A percentile compares a stretch with the other conserved stretches of the same genome.
Evolutionary conservation across 2,888 invertebrate species (phyloP).

Genomic region (Ecdyonurus torrentis): DNA sequence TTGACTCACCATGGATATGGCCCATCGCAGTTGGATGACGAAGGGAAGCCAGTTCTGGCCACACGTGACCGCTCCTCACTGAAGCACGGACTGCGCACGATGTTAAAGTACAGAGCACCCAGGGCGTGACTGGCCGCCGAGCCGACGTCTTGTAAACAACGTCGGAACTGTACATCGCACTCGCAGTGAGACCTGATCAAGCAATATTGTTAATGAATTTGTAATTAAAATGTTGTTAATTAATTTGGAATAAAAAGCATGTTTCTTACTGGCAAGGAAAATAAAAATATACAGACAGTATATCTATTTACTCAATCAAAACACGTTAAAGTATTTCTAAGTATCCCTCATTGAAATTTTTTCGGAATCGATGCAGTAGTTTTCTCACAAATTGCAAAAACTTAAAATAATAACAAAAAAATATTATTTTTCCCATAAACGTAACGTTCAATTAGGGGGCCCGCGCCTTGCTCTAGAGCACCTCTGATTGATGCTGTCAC

Average conservation of each 20-base stretch:
- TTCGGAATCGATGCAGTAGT: too few relatives aligned
- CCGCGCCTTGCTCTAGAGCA: too few relatives aligned
- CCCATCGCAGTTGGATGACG: neutral
- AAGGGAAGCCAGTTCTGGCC: neutral
- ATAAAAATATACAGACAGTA: neutral
- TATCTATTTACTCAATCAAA: too few relatives aligned
- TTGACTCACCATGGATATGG: conserved; percentile 31
- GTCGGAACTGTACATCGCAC: conserved; percentile 51
- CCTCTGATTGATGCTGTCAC: too few relatives aligned
- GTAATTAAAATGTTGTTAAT: too few relatives aligned
- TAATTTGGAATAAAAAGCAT: conserved; percentile 4
- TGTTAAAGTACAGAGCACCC: conserved; percentile 58
- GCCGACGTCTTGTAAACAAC: conserved; percentile 46
- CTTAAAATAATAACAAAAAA: neutral
- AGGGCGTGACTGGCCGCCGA: conserved; percentile 52
- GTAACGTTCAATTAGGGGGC: too few relatives aligned
- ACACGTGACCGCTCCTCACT: conserved; percentile 35
- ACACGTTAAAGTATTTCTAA: too few relatives aligned
- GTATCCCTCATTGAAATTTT: too few relatives aligned
- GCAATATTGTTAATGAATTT: too few relatives aligned
- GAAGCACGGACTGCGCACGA: conserved; percentile 55
- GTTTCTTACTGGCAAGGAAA: conserved; percentile 6
- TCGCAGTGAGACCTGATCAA: conserved; percentile 47
- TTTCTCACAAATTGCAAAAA: neutral
- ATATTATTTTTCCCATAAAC: too few relatives aligned